Conservation (phyloP, 1,140 invertebrate species). For the Potamilus streckersoni region DNA sequence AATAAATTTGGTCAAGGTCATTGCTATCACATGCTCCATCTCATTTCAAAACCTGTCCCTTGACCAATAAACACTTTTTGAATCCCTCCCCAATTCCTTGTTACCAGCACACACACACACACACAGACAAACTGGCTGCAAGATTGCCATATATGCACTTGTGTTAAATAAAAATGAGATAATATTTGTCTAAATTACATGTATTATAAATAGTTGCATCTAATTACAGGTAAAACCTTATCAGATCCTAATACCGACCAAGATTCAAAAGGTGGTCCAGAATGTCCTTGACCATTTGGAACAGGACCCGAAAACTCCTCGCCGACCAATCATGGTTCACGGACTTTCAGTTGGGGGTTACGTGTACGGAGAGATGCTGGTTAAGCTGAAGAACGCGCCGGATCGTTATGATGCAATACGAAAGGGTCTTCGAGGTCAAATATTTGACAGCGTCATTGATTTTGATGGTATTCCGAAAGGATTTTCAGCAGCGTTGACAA, state of each 20-base stretch:
- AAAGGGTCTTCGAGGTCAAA: slow-evolving; percentile 79
- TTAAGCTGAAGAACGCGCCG: slow-evolving; percentile 74
- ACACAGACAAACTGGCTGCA: too few species aligned
- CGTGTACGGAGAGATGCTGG: slow-evolving; percentile 83
- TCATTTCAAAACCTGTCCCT: too few species aligned
- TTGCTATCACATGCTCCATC: too few species aligned
- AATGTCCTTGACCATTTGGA: slow-evolving; percentile 79
- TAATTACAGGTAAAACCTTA: slow-evolving; percentile 80
- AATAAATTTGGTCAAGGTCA: too few species aligned
- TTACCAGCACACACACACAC: too few species aligned
- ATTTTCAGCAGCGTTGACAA: slow-evolving; percentile 80
- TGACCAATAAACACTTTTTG: too few species aligned
- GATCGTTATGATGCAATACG: slow-evolving; percentile 77
- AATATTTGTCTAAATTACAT: too few species aligned
- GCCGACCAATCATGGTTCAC: slow-evolving; percentile 80
- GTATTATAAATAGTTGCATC: slow-evolving; percentile 70
- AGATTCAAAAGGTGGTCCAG: slow-evolving; percentile 76
- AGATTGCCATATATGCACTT: too few species aligned
- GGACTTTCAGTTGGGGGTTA: slow-evolving; percentile 92
- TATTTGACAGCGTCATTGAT: slow-evolving; percentile 90
- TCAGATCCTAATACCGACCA: slow-evolving; percentile 85
- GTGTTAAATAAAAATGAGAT: too few species aligned
- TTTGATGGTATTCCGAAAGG: slow-evolving; percentile 84
- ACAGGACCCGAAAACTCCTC: slow-evolving; percentile 66
- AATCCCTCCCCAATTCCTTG: too few species aligned